These are phyloP conservation scores for Catostylus mosaicus DNA, from an alignment of 30 jellyfish, hydroid and myxozoan species.

Conservation along the genomic window DNA sequence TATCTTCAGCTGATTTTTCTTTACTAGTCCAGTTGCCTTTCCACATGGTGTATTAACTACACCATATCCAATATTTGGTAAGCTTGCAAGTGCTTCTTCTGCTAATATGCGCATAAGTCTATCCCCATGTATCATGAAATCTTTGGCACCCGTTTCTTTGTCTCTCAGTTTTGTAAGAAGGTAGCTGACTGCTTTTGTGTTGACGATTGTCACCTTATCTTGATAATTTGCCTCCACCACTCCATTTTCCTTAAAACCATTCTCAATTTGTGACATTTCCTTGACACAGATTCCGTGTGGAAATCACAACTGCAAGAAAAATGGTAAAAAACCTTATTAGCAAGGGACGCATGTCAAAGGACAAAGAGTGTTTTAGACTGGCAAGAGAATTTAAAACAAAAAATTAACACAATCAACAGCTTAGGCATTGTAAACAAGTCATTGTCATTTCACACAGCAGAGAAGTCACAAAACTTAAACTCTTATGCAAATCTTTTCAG, in stretches of 20 bases:
- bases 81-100: slow-evolving; percentile 89
- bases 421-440: no score
- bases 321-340: no score
- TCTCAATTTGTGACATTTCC: slow-evolving; percentile 16
- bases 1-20: slow-evolving; percentile 39
- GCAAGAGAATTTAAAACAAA: no score
- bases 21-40: slow-evolving; percentile 64
- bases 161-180: slow-evolving; percentile 80
- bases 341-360: no score
- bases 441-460: no score
- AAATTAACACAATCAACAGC: no score
- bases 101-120: slow-evolving; percentile 92
- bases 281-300: no score
- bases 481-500: no score
- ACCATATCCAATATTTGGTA: slow-evolving; percentile 75
- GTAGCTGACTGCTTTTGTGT: slow-evolving; percentile 71
- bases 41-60: slow-evolving; percentile 92
- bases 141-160: slow-evolving; percentile 77
- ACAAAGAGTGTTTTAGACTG: no score
- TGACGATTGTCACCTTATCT: slow-evolving; percentile 64
- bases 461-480: no score
- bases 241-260: slow-evolving; percentile 9
- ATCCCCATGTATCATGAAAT: slow-evolving; percentile 85
- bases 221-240: slow-evolving; percentile 10
- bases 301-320: no score